Evolutionary conservation across 2,113 vertebrate species (phyloP), one percentile per base, ranked within the genome.

Genomic region (Fulmarus glacialis): DNA sequence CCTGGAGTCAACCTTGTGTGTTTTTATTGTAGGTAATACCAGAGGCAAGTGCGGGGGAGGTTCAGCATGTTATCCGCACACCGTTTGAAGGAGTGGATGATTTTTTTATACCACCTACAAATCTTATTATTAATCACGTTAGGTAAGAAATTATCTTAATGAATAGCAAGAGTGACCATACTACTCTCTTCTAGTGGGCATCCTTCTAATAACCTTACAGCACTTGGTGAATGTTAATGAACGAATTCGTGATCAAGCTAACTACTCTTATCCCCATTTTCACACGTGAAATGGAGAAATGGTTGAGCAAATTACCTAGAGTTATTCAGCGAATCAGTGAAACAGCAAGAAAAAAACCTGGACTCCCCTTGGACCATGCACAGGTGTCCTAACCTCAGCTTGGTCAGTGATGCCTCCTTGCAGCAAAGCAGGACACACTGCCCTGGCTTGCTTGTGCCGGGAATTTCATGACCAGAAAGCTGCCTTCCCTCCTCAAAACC

Each of bases 111-210:
- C 99, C 99, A 59, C 98, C 99, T 18, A 99, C 99, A 85, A 99
- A 99, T 95, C 99, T 99, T 90, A 99, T 99, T 97, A 99, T 99
- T 98, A 99, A 99, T 91, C 99, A 99, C 4, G 97, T 99, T 94
- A 99, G 99, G 99, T 99, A 98, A 97, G 97, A 48, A 73, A 56
- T 74, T 2, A 21, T 36, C 81, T 56, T 72, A 42, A 50, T 52
- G 27, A 79, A 55, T 27, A 59, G 34, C 79, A 53, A 29, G 32
- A 27, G 47, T 70, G 43, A n/a, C 71, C n/a, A 4, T 12, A 6
- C 34, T 75, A 71, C 70, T 89, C 19, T 16, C n/a, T 78, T 78
- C 50, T 66, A 24, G 56, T 1, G n/a, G 29, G 21, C 29, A 30
- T 52, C 42, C 58, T 75, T n/a, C 64, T 67, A 20, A 19, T 60